Base-by-base conservation (phyloP, 2,888 invertebrate species). In the Caenorhabditis uteleia region DNA sequence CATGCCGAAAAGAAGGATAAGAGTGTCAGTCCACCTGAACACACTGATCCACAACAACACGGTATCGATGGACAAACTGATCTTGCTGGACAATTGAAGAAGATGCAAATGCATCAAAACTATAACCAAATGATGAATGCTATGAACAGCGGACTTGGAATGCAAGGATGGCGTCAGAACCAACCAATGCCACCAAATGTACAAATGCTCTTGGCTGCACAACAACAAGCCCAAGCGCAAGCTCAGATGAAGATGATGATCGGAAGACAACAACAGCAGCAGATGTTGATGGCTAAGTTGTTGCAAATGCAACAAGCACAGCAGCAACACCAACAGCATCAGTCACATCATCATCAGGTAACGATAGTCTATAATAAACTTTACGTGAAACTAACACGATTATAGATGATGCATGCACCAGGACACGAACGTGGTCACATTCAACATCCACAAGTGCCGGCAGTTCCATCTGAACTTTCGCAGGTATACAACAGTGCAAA, bases 91-190 rank as follows among this genome's bases (percentile, higher is more conserved):
- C 51, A 47, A 6, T 14, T 62, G 36, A 66, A 66, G 40, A 68
- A 68, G 26, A 21, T 64, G 23, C 64, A 68, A 2, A 68, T 70
- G 70, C 74, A 76, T 34, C 67, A 74, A 27, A 70, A 74, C 45
- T 76, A 76, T 51, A 49, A 57, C 2, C 58, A 56, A 27, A 67
- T 76, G 50, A 50, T 72, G 51, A 67, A 50, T 23, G 74, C 74
- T 5, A 72, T 76, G 74, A 71, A 70, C 38, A 55, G 64, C 18
- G 70, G 70, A 14, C 43, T 70, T 23, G 57, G 59, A 27, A 23
- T 64, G 48, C 46, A 48, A 7, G 51, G 57, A 3, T 54, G 51
- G 46, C 48, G 51, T 21, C 60, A 38, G 1, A 46, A 34, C 18
- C 54, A 47, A 33, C 48, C 48, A 23, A 26, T 56, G 8, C 59